Base-by-base conservation (phyloP, 2,888 invertebrate genomes). In the Panorpa germanica region DNA sequence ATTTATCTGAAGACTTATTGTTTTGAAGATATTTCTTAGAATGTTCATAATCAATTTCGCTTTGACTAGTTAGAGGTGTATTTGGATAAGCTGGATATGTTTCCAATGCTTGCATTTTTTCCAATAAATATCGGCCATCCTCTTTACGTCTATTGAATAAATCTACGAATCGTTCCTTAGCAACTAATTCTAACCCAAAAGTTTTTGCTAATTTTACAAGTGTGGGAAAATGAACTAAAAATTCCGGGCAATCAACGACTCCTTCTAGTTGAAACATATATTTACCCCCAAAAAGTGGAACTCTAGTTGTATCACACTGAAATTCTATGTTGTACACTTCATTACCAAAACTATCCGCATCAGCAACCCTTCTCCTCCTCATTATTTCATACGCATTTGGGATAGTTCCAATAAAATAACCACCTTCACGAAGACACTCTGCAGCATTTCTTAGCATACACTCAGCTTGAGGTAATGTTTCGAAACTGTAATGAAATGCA, bases 211-310 rank as follows among this genome's bases (percentile, higher is more conserved):
- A 50, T 45, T 74, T 80, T 23, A 68, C 63, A 32, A 96, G 60
- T 4, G 78, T 63, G 11, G 90, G 83, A 53, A 95, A 86, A 55
- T 96, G 76, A 10, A 96, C 91, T 34, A 99, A 62, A 59, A 95
- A 99, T 52, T 98, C 98, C 2, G 98, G 98, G 52, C 98, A 99
- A 51, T 99, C 77, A 2, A 99, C 96, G 5, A 91, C 91, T 20
- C 83, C 93, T 47, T 96, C 90, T 40, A 98, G 59, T 45, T 82
- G 75, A 52, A 99, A 99, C 53, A 90, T 74, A 59, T 96, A 96
- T 49, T 86, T 83, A 12, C 81, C 90, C 22, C 96, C 96, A 61
- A 98, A 98, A 12, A 96, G 54, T 1, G 90, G 85, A 41, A 71
- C 70, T 8, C 68, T 64, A 28, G 58, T 50, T 39, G 63, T 59